Evolutionary conservation across 2,113 vertebrate species (phyloP).

Genomic region (rabbit (Oryctolagus cuniculus)): mOryCun1.1 NC_091451.1:24620501-24621000

Average conservation of each 20-base stretch:
- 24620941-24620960: too few relatives aligned
- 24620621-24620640: not conserved
- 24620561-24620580: constrained; percentile 8
- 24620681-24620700: not conserved
- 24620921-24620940: too few relatives aligned
- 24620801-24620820: not conserved
- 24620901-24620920: too few relatives aligned
- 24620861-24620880: not conserved
- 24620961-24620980: too few relatives aligned
- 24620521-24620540: constrained; percentile 27
- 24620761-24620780: not conserved
- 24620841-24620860: not conserved
- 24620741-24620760: not conserved
- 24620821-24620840: not conserved
- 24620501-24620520: constrained; percentile 53
- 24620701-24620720: not conserved
- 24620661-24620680: not conserved
- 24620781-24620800: not conserved
- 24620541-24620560: constrained; percentile 16
- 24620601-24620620: not conserved
- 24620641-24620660: not conserved
- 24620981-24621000: too few relatives aligned
- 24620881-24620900: not conserved
- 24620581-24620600: constrained; percentile 52
- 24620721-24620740: not conserved